Evolutionary conservation across 2,888 invertebrate species (phyloP).

Genomic region (Glyphotaelius pellucidus): DNA sequence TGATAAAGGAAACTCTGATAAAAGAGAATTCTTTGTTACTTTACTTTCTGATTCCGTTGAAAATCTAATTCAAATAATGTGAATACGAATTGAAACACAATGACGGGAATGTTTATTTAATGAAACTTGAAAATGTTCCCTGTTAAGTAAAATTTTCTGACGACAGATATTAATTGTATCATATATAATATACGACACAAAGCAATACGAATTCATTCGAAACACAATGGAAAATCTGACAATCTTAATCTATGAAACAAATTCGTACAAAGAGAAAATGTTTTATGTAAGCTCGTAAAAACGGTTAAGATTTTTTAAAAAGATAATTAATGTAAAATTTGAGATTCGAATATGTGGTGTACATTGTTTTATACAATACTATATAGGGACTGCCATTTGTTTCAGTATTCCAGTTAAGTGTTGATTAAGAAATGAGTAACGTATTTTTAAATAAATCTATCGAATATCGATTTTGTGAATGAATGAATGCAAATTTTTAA

Average conservation of each 20-base stretch:
- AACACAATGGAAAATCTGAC: slow-evolving; percentile 35
- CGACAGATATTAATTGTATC: slow-evolving; percentile 42
- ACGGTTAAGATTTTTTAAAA: not conserved
- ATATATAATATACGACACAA: slow-evolving; percentile 30
- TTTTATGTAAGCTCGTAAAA: not conserved
- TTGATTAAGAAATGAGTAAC: not conserved
- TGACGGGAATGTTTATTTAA: slow-evolving; percentile 17
- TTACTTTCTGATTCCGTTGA: not conserved
- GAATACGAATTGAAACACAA: not conserved
- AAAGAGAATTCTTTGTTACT: not conserved
- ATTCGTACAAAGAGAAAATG: slow-evolving; percentile 7
- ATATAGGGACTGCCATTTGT: not conserved
- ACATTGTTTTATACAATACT: not conserved
- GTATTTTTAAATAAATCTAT: not conserved
- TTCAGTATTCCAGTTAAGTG: not conserved
- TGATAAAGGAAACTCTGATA: not conserved
- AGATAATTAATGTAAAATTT: not conserved
- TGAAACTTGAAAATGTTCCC: slow-evolving; percentile 22
- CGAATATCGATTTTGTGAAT: no score
- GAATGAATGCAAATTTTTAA: no score
- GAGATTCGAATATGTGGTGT: not conserved
- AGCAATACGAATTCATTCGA: slow-evolving; percentile 29
- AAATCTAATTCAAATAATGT: not conserved
- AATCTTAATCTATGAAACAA: not conserved
- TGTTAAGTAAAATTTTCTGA: slow-evolving; percentile 26